Conservation (phyloP, 2,888 invertebrate species). For the Coelinius sp. region DNA sequence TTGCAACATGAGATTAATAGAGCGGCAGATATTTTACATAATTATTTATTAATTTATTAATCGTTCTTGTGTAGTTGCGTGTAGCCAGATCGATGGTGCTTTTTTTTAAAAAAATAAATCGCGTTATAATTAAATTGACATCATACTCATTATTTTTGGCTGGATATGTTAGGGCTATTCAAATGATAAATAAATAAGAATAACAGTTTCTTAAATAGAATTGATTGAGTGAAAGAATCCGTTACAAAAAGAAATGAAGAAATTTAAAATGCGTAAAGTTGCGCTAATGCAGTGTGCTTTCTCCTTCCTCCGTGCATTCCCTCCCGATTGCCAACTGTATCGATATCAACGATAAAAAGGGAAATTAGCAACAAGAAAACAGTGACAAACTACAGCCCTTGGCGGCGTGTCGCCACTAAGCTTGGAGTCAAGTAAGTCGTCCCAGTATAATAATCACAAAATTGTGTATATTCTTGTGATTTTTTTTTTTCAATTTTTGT, state of each 20-base stretch:
- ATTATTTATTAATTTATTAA: conserved; percentile 26
- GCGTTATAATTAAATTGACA: conserved; percentile 23
- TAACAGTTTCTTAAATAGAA: background rate
- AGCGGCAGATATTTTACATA: conserved; percentile 46
- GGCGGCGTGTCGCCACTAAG: conserved; percentile 94
- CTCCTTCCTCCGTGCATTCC: conserved; percentile 69
- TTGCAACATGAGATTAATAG: conserved; percentile 52
- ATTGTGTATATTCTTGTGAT: conserved; percentile 66
- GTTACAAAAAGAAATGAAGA: conserved; percentile 40
- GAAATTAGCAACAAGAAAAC: conserved; percentile 78
- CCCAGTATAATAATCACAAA: conserved; percentile 60
- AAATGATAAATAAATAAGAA: too few relatives aligned
- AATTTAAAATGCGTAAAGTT: conserved; percentile 46
- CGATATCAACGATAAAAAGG: conserved; percentile 64
- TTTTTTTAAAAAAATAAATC: conserved; percentile 12
- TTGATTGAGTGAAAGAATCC: conserved; percentile 5
- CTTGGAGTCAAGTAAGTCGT: conserved; percentile 94
- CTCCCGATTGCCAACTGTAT: conserved; percentile 64
- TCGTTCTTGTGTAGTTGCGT: conserved; percentile 33
- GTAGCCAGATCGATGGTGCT: conserved; percentile 34
- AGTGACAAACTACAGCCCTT: conserved; percentile 88
- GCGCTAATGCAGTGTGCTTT: conserved; percentile 70
- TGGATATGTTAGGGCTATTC: background rate
- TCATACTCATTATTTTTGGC: conserved; percentile 2
- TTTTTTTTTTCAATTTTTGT: conserved; percentile 35